These are phyloP conservation scores for Triplophysa siluroides DNA, from an alignment of 2,113 vertebrate genomes.

Conservation along the genomic window DNA sequence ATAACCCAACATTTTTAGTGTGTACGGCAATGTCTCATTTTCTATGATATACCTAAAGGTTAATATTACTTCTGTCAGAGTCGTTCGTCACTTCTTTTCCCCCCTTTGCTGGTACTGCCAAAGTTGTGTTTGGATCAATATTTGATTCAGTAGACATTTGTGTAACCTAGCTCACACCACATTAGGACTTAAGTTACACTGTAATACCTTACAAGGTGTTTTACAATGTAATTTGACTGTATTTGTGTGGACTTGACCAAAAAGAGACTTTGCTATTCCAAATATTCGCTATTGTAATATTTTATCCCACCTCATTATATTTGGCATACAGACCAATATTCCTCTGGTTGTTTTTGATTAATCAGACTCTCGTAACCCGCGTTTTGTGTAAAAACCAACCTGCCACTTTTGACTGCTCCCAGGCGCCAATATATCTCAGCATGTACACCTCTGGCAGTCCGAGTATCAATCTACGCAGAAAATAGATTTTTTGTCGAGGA, in stretches of 20 bases:
- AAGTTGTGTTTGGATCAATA: conserved; percentile 52
- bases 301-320: conserved; percentile 31
- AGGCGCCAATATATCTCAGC: conserved; percentile 4
- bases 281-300: not conserved
- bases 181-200: not conserved
- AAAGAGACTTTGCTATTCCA: not conserved
- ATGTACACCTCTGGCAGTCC: conserved; percentile 14
- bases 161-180: conserved; percentile 12
- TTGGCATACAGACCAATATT: conserved; percentile 32
- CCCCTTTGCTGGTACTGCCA: conserved; percentile 12
- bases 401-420: conserved; percentile 31
- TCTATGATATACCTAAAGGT: conserved; percentile 13
- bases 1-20: too few species aligned
- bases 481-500: not conserved
- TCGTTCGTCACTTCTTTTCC: conserved; percentile 48
- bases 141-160: conserved; percentile 42
- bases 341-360: conserved; percentile 26
- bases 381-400: conserved; percentile 29
- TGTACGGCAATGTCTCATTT: conserved; percentile 41
- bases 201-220: not conserved
- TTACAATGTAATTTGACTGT: conserved; percentile 19
- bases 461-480: conserved; percentile 6
- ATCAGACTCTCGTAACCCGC: conserved; percentile 34
- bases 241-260: not conserved
- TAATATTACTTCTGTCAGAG: conserved; percentile 22